These are phyloP conservation scores for Cephus sareptanus DNA, from an alignment of 2,888 invertebrate species.

Conservation along the genomic window DNA sequence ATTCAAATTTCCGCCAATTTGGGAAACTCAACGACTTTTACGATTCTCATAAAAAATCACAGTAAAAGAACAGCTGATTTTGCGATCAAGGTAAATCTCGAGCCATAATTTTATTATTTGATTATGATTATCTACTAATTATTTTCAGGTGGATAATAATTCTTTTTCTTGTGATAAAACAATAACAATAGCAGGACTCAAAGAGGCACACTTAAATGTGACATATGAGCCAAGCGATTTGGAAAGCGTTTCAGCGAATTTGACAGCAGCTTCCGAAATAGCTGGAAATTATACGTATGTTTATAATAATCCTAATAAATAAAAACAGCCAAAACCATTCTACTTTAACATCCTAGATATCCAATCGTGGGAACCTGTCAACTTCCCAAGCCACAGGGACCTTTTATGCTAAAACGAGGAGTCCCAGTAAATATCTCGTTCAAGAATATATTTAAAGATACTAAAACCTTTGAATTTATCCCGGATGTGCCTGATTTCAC, in stretches of 20 bases:
- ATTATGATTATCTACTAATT: neutral
- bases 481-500: conserved; percentile 39
- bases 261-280: conserved; percentile 37
- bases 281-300: conserved; percentile 47
- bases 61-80: conserved; percentile 32
- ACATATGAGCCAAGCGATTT: conserved; percentile 45
- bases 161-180: conserved; percentile 34
- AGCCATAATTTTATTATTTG: neutral
- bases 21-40: conserved; percentile 36
- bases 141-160: conserved; percentile 37
- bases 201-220: conserved; percentile 30
- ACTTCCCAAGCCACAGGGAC: conserved; percentile 49
- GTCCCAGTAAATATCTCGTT: conserved; percentile 36
- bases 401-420: conserved; percentile 33
- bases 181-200: conserved; percentile 27
- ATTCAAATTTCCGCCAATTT: conserved; percentile 36
- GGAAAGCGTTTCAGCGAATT: conserved; percentile 31
- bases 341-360: conserved; percentile 34
- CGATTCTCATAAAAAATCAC: conserved; percentile 37
- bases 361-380: conserved; percentile 41
- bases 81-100: conserved; percentile 32
- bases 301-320: neutral
- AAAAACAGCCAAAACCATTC: neutral
- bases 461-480: conserved; percentile 39
- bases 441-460: conserved; percentile 44